Evolutionary conservation across 2,797 vertebrate species (phyloP), one percentile per base, ranked within the genome.

Genomic region (Octomys mimax): DNA sequence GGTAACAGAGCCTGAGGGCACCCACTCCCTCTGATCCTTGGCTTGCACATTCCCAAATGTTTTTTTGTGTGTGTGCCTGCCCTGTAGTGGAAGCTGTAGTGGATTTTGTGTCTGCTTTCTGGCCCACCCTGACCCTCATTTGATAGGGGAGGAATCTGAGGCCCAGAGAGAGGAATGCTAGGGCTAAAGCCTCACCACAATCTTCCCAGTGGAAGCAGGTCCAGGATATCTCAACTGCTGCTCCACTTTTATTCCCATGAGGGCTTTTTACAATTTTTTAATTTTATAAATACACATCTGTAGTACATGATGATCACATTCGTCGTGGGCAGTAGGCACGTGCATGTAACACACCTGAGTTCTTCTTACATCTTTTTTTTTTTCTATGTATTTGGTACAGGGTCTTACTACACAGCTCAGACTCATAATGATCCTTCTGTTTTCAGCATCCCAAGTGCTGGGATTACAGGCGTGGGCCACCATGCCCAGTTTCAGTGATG

Each of bases 141-240:
- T 93, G 79, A 75, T 71, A 87, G 71, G 42, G 77, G 52, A 92
- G 62, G 68, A 94, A 81, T 84, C 36, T 70, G 61, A 95, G 61
- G 26, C 24, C 61, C 54, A 59, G 54, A 80, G 39, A 93, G 36
- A 94, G 79, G 36, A 91, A 59, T 84, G 49, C 86, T 64, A 62
- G 75, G 77, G 80, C 91, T 92, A 88, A 82, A 73, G 86, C 59
- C 33, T 52, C 54, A 88, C n/a, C 57, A 42, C 42, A 11, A 92
- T 64, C 77, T 66, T 22, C 57, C 57, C 79, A 78, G 10, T 26
- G 87, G 28, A 87, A 46, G 57, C 1, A 88, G 42, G 6, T 24
- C 13, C 31, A 84, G 26, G 21, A 3, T n/a, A 3, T 73, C 36
- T 87, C 42, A 78, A 49, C 2, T 52, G 36, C n/a, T 89, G 42